Percentiles rank a stretch among this genome's conserved stretches.
Conservation (phyloP, 2,888 invertebrate genomes). For the Atrina japonica region DNA sequence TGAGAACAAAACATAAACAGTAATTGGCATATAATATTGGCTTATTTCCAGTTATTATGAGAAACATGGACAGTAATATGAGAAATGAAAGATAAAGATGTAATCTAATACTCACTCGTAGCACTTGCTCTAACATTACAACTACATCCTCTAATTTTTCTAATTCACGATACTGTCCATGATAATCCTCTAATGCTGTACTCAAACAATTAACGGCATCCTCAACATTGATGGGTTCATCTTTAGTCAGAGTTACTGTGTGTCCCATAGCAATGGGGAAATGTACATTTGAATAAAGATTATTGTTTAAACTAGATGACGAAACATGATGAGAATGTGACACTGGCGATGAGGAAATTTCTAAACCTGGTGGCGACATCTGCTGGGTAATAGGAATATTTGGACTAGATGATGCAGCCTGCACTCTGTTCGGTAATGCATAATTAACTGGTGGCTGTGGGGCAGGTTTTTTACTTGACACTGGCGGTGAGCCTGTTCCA, state of each 20-base stretch:
- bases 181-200: slow-evolving; percentile 80
- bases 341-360: slow-evolving; percentile 11
- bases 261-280: slow-evolving; percentile 50
- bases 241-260: slow-evolving; percentile 39
- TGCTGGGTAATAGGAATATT: slow-evolving; percentile 5
- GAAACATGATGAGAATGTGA: slow-evolving; percentile 10
- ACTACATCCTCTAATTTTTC: slow-evolving; percentile 80
- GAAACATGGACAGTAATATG: background rate
- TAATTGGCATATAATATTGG: background rate
- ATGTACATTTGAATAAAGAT: slow-evolving; percentile 54
- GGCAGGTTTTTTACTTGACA: slow-evolving; percentile 1
- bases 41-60: background rate
- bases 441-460: slow-evolving; percentile 19
- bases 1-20: too few relatives aligned
- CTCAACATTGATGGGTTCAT: slow-evolving; percentile 72
- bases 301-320: slow-evolving; percentile 15
- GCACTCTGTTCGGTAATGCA: slow-evolving; percentile 12
- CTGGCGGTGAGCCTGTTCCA: slow-evolving; percentile 30
- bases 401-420: slow-evolving; percentile 10
- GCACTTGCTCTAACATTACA: slow-evolving; percentile 75
- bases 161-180: slow-evolving; percentile 81
- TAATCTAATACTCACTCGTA: slow-evolving; percentile 72
- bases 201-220: slow-evolving; percentile 77
- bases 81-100: background rate
- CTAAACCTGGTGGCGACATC: background rate